These are phyloP conservation scores for Elephas maximus DNA, from an alignment of 2,113 vertebrate genomes.

Conservation along the genomic window DNA sequence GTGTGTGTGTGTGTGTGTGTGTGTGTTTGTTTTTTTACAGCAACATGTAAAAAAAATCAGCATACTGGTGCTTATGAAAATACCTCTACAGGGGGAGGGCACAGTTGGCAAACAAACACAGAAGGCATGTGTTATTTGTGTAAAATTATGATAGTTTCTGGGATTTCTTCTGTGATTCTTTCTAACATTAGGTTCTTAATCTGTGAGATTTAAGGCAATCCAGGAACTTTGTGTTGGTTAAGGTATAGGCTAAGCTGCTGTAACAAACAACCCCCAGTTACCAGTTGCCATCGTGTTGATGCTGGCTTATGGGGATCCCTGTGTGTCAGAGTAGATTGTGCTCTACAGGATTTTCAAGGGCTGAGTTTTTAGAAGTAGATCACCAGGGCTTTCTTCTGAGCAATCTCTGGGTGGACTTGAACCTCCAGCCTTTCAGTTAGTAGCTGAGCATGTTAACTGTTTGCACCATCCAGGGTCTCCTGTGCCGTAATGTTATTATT, in stretches of 20 bases:
- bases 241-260: background rate
- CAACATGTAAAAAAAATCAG: too few species aligned
- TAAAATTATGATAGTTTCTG: too few species aligned
- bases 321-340: background rate
- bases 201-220: background rate
- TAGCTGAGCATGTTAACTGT: too few species aligned
- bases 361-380: background rate
- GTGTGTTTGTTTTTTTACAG: too few species aligned
- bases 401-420: too few species aligned
- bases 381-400: background rate
- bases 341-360: background rate
- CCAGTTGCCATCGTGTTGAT: background rate
- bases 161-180: conserved; percentile 1
- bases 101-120: too few species aligned
- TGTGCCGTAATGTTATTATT: background rate
- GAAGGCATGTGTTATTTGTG: too few species aligned
- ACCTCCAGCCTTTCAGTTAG: too few species aligned
- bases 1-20: too few species aligned
- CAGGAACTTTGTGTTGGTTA: background rate
- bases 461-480: background rate
- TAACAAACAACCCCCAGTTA: background rate
- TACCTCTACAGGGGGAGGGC: too few species aligned
- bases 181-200: background rate
- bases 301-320: background rate
- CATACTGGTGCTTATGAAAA: too few species aligned